A percentile compares a stretch with the other conserved stretches of the same genome.
These are phyloP conservation scores for Ciconia boyciana DNA, from an alignment of 2,113 vertebrate species.

Conservation along the genomic window DNA sequence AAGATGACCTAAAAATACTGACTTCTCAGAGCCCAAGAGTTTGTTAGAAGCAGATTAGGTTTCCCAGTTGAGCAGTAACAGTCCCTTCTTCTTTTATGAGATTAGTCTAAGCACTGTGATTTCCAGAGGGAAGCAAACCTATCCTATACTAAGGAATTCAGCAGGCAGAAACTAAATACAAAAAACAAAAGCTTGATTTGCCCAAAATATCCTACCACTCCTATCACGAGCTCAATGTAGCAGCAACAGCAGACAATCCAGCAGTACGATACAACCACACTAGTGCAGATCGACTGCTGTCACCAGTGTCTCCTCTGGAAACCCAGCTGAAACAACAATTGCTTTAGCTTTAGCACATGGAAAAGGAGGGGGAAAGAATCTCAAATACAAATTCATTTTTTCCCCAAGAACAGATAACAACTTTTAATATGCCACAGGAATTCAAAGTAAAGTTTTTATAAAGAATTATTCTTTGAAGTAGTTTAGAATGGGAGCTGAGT, in stretches of 20 bases:
- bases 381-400: not conserved
- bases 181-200: not conserved
- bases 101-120: not conserved
- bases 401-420: not conserved
- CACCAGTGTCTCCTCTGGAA: not conserved
- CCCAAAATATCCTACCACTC: not conserved
- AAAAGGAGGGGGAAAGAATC: not conserved
- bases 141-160: not conserved
- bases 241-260: not conserved
- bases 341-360: not conserved
- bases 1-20: not conserved
- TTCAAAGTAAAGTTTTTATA: not conserved
- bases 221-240: not conserved
- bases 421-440: not conserved
- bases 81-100: not conserved
- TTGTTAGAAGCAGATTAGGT: not conserved
- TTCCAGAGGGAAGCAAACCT: conserved; percentile 6
- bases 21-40: not conserved
- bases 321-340: not conserved
- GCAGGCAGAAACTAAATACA: not conserved
- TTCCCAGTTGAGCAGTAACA: not conserved
- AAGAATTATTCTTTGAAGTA: not conserved
- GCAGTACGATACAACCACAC: not conserved
- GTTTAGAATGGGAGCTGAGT: not conserved
- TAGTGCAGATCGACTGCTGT: not conserved